phyloP scores from a whole-genome alignment of 2,888 invertebrate genomes.

The Aleiodes testaceus region DNA sequence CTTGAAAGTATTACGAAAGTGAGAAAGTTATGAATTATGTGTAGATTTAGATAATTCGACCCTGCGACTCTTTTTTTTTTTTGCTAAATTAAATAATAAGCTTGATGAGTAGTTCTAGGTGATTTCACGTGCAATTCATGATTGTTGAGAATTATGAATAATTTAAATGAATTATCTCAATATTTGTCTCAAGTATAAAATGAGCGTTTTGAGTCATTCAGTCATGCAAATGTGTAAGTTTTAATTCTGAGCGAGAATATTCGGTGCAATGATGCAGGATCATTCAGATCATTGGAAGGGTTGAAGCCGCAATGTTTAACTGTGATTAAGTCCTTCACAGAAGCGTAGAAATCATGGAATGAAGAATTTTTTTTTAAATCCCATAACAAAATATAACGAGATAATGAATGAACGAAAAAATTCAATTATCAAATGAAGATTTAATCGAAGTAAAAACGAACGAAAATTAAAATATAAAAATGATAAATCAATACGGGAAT shows the following conservation, averaged over 20 bases:
- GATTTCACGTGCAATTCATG: conserved; percentile 22
- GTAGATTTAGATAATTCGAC: conserved; percentile 2
- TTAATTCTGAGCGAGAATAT: conserved; percentile 1
- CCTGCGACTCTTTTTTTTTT: background rate
- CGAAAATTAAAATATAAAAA: conserved; percentile 17
- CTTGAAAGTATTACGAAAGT: conserved; percentile 14
- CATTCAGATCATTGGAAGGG: conserved; percentile 13
- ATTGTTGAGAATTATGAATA: background rate
- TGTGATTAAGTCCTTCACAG: background rate
- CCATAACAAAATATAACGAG: conserved; percentile 10
- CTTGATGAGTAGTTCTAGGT: conserved; percentile 21
- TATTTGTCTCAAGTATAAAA: background rate
- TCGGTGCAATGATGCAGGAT: conserved; percentile 18
- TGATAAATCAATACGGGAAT: conserved; percentile 44
- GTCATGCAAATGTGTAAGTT: conserved; percentile 24
- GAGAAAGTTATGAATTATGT: conserved; percentile 10
- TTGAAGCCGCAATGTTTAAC: background rate
- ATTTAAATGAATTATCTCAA: too few species aligned
- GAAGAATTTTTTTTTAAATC: conserved; percentile 12
- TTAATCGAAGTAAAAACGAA: background rate
- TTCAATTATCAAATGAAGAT: conserved; percentile 18
- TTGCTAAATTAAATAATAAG: conserved; percentile 6
- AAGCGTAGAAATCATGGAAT: conserved; percentile 24
- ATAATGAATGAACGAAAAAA: background rate
- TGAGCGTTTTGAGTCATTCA: conserved; percentile 16